phyloP scores from a whole-genome alignment of 2,113 vertebrate species.

The Bambusicola thoracicus region DNA sequence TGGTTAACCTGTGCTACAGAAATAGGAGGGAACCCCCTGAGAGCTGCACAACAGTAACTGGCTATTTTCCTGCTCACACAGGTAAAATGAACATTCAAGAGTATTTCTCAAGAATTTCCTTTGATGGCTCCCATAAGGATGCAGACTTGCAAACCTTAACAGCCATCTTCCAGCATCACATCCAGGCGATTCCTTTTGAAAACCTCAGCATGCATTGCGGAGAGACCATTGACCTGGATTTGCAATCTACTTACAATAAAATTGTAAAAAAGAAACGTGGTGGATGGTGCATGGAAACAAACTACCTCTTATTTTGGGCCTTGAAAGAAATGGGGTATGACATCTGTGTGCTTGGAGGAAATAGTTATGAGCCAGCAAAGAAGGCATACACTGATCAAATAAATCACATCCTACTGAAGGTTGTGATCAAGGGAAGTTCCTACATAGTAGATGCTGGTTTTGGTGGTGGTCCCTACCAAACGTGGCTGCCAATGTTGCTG shows the following conservation, averaged over 20 bases:
- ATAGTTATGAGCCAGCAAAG: slow-evolving; percentile 59
- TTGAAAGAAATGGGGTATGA: slow-evolving; percentile 83
- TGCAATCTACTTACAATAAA: slow-evolving; percentile 79
- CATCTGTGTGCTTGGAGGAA: slow-evolving; percentile 67
- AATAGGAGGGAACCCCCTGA: not conserved
- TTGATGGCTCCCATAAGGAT: slow-evolving; percentile 66
- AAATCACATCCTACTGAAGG: slow-evolving; percentile 77
- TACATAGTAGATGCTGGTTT: slow-evolving; percentile 86
- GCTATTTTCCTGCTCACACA: slow-evolving; percentile 5
- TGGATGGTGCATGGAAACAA: slow-evolving; percentile 89
- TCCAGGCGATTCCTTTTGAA: slow-evolving; percentile 84
- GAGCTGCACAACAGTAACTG: not conserved
- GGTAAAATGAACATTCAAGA: slow-evolving; percentile 82
- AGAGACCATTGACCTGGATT: slow-evolving; percentile 73
- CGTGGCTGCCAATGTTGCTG: slow-evolving; percentile 83
- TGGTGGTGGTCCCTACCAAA: slow-evolving; percentile 78
- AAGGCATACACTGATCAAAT: slow-evolving; percentile 64
- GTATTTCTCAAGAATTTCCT: slow-evolving; percentile 88
- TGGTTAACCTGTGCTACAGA: not conserved
- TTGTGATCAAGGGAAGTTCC: slow-evolving; percentile 73
- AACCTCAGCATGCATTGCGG: slow-evolving; percentile 89
- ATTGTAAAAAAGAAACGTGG: slow-evolving; percentile 81
- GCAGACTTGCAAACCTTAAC: slow-evolving; percentile 81
- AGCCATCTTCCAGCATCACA: slow-evolving; percentile 79
- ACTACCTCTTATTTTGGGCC: slow-evolving; percentile 85